Conservation (phyloP, 2,888 invertebrate species). For the Oligia latruncula region DNA sequence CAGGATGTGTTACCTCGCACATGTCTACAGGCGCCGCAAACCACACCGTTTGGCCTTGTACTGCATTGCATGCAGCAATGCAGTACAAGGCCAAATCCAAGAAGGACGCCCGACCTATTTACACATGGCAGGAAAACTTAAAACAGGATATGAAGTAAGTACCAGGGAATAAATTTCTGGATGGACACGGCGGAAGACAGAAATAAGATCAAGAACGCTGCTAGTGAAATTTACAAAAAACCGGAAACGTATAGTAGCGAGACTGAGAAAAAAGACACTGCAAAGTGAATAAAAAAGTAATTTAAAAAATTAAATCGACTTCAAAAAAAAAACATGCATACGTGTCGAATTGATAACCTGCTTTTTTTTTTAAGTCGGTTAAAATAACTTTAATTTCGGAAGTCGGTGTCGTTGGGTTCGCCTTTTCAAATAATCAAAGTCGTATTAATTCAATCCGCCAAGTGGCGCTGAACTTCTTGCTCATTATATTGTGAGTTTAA, state of each 20-base stretch:
- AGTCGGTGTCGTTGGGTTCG: no score
- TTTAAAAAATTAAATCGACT: no score
- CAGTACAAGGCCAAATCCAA: background rate
- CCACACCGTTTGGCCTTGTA: no score
- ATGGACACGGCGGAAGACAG: no score
- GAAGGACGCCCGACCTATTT: background rate
- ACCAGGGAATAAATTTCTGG: background rate
- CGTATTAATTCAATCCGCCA: slow-evolving; percentile 38
- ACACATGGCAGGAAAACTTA: background rate
- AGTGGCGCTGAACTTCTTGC: slow-evolving; percentile 37
- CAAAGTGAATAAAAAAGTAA: no score
- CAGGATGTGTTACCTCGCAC: no score
- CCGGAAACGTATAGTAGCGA: background rate
- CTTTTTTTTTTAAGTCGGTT: no score
- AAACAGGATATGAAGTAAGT: background rate
- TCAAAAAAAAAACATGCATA: no score
- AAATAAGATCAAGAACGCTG: background rate
- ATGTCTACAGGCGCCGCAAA: background rate
- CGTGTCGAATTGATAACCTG: no score
- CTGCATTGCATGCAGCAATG: background rate
- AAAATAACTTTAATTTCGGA: no score
- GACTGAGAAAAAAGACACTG: background rate
- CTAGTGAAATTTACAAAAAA: background rate
- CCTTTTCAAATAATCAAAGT: slow-evolving; percentile 25
- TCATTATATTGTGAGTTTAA: slow-evolving; percentile 52